phyloP scores from a whole-genome alignment of 2,888 invertebrate species.

The Pterostichus niger region DNA sequence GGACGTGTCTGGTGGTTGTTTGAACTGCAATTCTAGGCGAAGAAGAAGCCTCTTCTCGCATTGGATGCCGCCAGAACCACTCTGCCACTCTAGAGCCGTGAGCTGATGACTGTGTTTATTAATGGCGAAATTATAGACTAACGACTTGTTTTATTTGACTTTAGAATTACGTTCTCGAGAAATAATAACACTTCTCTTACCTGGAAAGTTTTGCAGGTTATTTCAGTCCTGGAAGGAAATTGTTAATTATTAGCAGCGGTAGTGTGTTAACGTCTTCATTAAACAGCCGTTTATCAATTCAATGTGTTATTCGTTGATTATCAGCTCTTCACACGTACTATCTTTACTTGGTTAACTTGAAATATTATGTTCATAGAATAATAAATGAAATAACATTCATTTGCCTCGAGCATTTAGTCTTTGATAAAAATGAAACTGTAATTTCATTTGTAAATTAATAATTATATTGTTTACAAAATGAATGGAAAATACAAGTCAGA shows the following conservation, averaged over 20 bases:
- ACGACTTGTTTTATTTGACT: conserved; percentile 58
- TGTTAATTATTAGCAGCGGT: conserved; percentile 47
- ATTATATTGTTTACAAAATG: too few species aligned
- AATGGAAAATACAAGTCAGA: too few species aligned
- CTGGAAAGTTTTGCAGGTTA: conserved; percentile 46
- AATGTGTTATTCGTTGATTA: conserved; percentile 12
- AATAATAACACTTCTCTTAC: conserved; percentile 53
- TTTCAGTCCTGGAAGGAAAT: conserved; percentile 50
- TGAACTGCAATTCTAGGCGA: conserved; percentile 54
- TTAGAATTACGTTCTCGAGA: conserved; percentile 37
- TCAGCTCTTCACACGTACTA: not conserved
- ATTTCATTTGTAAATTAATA: too few species aligned
- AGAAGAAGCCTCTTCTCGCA: not conserved
- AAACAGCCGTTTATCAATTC: conserved; percentile 30
- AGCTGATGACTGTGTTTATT: conserved; percentile 63
- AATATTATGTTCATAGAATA: not conserved
- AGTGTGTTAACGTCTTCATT: conserved; percentile 42
- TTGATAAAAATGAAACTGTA: too few species aligned
- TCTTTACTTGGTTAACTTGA: conserved; percentile 2
- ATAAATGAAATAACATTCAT: not conserved
- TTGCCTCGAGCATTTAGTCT: not conserved
- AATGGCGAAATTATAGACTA: conserved; percentile 62
- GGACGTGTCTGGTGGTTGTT: conserved; percentile 52
- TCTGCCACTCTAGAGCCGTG: conserved; percentile 16
- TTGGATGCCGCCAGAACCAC: conserved; percentile 10